Conservation (phyloP, 2,113 vertebrate species). For the Drymodes brunneopygia region DNA sequence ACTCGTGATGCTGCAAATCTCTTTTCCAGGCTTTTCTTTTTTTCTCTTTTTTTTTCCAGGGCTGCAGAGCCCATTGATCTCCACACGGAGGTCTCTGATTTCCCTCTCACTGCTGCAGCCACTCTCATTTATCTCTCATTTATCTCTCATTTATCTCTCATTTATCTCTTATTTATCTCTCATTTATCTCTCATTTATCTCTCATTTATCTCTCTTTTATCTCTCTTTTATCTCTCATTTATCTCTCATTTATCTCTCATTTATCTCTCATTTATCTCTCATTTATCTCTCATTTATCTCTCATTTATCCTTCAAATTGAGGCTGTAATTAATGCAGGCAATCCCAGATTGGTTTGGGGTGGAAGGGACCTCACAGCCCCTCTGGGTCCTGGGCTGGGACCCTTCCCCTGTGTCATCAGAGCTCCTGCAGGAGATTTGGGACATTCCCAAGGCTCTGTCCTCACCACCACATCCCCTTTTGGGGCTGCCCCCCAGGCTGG, state of each 20-base stretch:
- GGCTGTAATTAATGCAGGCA: not conserved
- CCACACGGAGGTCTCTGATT: not conserved
- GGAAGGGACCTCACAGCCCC: not conserved
- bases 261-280: no score
- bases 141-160: no score
- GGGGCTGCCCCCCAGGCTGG: not conserved
- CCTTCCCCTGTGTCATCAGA: no score
- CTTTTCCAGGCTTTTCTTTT: not conserved
- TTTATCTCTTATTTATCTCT: no score
- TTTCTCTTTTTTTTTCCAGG: no score
- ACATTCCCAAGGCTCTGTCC: not conserved
- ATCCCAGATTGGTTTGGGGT: not conserved
- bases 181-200: no score
- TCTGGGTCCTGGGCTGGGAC: not conserved
- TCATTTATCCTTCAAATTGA: not conserved
- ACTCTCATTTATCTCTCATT: not conserved
- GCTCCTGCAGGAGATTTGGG: fast-evolving
- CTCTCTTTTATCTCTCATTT: no score
- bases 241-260: no score
- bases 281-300: no score
- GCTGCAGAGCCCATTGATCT: not conserved
- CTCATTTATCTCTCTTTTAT: no score
- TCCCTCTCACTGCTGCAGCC: not conserved
- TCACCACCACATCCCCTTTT: fast-evolving
- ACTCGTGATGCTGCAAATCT: not conserved